Evolutionary conservation across 1,140 invertebrate genomes (phyloP).

Genomic region (Laupala kohalensis): DNA sequence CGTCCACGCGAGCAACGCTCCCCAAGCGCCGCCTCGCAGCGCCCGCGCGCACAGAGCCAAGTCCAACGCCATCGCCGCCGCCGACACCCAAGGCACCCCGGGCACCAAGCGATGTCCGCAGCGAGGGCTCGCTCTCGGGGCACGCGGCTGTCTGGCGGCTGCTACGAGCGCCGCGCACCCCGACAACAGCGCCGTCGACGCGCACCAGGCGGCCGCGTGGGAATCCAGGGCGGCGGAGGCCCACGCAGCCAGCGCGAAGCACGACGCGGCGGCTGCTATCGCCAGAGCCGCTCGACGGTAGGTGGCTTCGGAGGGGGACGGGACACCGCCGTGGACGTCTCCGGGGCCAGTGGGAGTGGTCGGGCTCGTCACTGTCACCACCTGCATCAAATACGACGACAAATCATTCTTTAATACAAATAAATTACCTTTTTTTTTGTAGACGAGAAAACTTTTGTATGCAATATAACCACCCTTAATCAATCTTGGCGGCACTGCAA

Average conservation of each 20-base stretch:
- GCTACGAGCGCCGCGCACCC: background rate
- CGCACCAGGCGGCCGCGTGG: background rate
- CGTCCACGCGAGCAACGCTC: background rate
- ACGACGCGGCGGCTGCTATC: background rate
- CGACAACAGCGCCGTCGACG: background rate
- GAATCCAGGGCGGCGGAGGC: background rate
- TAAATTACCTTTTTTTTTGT: too few relatives aligned
- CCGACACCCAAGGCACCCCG: slow-evolving; percentile 3
- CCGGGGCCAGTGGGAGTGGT: background rate
- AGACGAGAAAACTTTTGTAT: too few relatives aligned
- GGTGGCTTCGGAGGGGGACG: background rate
- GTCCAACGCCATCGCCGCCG: background rate
- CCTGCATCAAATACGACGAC: slow-evolving; percentile 1
- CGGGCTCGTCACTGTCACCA: background rate
- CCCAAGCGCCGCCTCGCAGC: background rate
- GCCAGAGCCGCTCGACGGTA: background rate
- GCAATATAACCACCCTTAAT: too few relatives aligned
- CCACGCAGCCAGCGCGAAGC: background rate
- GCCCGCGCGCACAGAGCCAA: background rate
- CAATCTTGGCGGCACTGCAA: too few relatives aligned
- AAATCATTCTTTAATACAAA: too few relatives aligned
- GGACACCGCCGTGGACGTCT: background rate
- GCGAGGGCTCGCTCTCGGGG: background rate
- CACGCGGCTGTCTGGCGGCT: background rate
- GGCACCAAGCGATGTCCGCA: background rate